A percentile compares a stretch with the other conserved stretches of the same genome.
Conservation (phyloP, 2,888 invertebrate species). For the Drosophila prostipennis region DNA sequence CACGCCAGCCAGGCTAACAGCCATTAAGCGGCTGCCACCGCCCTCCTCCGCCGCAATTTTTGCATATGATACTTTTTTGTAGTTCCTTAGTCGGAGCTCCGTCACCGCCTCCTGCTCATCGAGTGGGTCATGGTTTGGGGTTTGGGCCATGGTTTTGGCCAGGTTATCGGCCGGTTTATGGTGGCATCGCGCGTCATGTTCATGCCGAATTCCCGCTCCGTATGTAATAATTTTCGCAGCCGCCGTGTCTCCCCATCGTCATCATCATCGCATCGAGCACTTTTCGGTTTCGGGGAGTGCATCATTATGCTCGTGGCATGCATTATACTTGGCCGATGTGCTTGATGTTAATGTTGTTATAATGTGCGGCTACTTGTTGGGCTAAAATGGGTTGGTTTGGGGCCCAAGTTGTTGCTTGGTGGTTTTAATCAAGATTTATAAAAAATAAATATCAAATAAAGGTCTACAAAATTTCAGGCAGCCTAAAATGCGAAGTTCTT, state of each 20-base stretch:
- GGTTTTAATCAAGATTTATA: no score
- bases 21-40: conserved; percentile 60
- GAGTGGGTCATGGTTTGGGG: conserved; percentile 58
- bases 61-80: conserved; percentile 64
- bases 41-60: conserved; percentile 36
- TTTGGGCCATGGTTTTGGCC: conserved; percentile 47
- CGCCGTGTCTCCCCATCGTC: conserved; percentile 51
- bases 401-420: not conserved
- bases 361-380: conserved; percentile 62
- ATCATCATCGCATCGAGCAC: conserved; percentile 4
- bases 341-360: conserved; percentile 53
- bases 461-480: no score
- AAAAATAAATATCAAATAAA: no score
- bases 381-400: conserved; percentile 3
- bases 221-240: conserved; percentile 65
- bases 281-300: conserved; percentile 44
- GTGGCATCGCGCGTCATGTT: conserved; percentile 70
- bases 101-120: conserved; percentile 26
- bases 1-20: conserved; percentile 65
- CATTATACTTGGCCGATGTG: conserved; percentile 31
- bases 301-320: conserved; percentile 48
- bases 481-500: no score
- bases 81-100: conserved; percentile 11
- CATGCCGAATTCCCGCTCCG: conserved; percentile 64
- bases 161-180: conserved; percentile 73